Conservation (phyloP, 2,797 vertebrate species). For the Oreonectes daqikongensis region DNA sequence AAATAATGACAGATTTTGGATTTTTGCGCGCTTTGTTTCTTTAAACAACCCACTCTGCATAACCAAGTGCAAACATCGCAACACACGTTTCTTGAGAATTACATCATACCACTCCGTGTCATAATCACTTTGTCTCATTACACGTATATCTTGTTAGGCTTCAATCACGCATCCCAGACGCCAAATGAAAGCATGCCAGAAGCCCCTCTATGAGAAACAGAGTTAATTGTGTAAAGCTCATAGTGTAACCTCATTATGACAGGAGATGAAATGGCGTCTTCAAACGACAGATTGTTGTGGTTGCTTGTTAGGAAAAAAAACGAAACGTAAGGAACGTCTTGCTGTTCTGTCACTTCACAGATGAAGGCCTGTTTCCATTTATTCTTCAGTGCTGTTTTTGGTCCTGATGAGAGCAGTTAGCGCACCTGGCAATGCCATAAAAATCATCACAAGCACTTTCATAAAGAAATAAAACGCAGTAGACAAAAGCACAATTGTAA, state of each 20-base stretch:
- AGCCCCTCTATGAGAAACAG: conserved; percentile 1
- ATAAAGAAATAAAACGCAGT: not conserved
- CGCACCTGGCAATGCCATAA: not conserved
- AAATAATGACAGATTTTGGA: not conserved
- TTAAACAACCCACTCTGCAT: not conserved
- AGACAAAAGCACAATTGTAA: not conserved
- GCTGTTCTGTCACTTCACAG: conserved; percentile 15
- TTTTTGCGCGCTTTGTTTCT: not conserved
- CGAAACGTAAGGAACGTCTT: not conserved
- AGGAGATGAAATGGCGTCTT: conserved; percentile 31
- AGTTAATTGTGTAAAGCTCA: conserved; percentile 39
- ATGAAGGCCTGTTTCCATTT: conserved; percentile 5
- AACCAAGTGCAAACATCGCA: not conserved
- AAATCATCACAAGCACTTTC: conserved; percentile 27
- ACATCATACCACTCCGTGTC: conserved; percentile 13
- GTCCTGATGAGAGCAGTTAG: conserved; percentile 6
- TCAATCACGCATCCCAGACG: conserved; percentile 12
- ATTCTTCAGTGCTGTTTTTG: conserved; percentile 2
- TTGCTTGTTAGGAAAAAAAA: conserved; percentile 2
- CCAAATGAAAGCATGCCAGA: conserved; percentile 20
- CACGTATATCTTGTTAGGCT: conserved; percentile 35
- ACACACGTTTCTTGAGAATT: conserved; percentile 4
- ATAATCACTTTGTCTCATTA: conserved; percentile 36
- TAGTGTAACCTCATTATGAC: conserved; percentile 24
- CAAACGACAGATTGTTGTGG: not conserved